These are phyloP conservation scores for Dolichallabes microphthalmus DNA, from an alignment of 2,113 vertebrate genomes.

Conservation along the genomic window DNA sequence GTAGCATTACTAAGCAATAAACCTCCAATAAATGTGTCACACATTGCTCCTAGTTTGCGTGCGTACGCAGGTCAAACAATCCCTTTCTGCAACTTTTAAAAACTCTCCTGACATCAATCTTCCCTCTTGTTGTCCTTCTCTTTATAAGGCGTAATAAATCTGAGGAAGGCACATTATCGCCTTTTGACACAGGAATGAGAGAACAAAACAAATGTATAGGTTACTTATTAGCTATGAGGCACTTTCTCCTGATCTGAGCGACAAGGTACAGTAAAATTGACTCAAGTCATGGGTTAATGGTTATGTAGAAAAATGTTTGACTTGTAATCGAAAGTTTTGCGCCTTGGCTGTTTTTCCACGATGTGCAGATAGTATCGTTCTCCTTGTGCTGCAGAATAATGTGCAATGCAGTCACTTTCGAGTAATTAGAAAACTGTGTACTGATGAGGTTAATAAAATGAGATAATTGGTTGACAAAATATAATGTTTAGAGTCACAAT, in stretches of 20 bases:
- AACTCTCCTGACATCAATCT: neutral
- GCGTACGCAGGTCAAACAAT: conserved; percentile 12
- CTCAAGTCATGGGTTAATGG: neutral
- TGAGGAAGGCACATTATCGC: neutral
- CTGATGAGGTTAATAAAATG: neutral
- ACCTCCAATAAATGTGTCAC: conserved; percentile 6
- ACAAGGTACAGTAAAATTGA: neutral
- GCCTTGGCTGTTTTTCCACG: neutral
- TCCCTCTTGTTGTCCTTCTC: neutral
- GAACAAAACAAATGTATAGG: conserved; percentile 1
- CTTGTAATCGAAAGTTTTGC: neutral
- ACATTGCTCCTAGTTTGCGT: neutral
- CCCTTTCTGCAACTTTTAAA: neutral
- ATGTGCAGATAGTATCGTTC: neutral
- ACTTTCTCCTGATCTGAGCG: neutral
- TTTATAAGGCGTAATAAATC: conserved; percentile 15
- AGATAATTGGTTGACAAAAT: neutral
- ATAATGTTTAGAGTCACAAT: neutral
- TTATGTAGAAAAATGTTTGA: neutral
- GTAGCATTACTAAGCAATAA: neutral
- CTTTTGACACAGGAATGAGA: neutral
- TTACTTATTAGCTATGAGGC: conserved; percentile 32
- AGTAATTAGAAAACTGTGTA: neutral
- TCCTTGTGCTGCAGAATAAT: neutral
- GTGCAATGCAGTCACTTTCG: neutral